Conservation (phyloP, 2,888 invertebrate genomes). For the Monoplex corrugatus region DNA sequence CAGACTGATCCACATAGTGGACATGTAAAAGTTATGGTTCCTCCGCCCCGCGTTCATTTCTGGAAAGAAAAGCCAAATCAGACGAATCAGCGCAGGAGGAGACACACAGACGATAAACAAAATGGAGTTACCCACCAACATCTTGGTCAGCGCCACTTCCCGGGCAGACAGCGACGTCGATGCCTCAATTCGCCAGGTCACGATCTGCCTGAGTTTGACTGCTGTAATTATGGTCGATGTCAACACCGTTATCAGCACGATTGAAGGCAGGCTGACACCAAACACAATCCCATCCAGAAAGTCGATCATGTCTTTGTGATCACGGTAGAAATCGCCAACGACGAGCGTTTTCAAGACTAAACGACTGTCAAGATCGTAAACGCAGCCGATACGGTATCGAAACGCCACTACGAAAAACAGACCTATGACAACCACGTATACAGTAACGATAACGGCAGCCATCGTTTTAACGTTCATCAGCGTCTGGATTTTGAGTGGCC, state of each 20-base stretch:
- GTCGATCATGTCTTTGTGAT: background rate
- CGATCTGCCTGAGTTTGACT: background rate
- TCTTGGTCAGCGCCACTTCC: too few species aligned
- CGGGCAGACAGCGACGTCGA: background rate
- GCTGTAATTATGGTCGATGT: background rate
- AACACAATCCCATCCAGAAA: background rate
- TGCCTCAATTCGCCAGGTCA: background rate
- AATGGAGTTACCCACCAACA: too few species aligned
- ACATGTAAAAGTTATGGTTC: too few species aligned
- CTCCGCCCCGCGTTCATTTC: too few species aligned
- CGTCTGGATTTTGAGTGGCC: slow-evolving; percentile 6
- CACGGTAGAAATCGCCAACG: background rate
- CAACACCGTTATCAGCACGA: background rate
- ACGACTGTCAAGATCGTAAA: background rate
- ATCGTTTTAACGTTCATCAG: slow-evolving; percentile 4
- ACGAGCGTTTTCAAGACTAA: background rate
- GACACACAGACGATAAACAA: too few species aligned
- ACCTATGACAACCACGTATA: background rate
- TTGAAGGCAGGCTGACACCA: background rate
- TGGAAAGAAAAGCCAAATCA: too few species aligned
- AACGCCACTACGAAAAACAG: background rate
- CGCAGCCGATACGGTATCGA: background rate
- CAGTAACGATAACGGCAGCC: background rate
- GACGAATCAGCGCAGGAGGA: too few species aligned
- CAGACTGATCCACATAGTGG: too few species aligned